Conservation (phyloP, 2,113 vertebrate genomes). For the Dipodomys ordii region DNA sequence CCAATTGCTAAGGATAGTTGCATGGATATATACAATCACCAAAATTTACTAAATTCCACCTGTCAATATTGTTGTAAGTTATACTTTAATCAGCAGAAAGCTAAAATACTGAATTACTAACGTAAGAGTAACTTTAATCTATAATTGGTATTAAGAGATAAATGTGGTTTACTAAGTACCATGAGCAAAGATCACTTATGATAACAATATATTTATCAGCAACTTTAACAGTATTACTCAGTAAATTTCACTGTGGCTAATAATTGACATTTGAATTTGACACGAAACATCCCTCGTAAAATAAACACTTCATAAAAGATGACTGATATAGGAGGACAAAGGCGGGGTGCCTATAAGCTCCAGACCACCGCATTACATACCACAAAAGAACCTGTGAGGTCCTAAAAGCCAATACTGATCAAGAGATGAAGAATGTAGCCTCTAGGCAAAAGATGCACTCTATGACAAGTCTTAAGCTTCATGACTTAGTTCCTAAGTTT, state of each 20-base stretch:
- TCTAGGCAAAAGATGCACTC: no score
- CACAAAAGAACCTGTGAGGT: background rate
- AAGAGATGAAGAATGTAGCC: background rate
- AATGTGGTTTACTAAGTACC: background rate
- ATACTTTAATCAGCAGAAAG: background rate
- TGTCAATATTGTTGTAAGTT: background rate
- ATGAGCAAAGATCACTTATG: background rate
- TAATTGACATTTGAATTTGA: background rate
- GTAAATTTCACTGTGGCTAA: background rate
- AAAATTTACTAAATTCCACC: background rate
- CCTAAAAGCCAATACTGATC: background rate
- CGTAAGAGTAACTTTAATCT: no score
- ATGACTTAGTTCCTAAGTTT: no score
- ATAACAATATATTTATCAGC: background rate
- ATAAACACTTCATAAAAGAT: background rate
- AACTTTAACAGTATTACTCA: background rate
- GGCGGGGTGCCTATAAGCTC: background rate
- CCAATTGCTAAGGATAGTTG: background rate
- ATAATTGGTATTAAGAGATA: background rate
- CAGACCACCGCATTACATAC: background rate
- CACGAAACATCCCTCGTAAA: background rate
- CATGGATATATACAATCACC: background rate
- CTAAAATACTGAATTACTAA: background rate
- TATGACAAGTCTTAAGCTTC: no score
- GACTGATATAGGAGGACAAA: background rate